phyloP scores from a whole-genome alignment of 2,888 invertebrate genomes.

The Operophtera brumata region DNA sequence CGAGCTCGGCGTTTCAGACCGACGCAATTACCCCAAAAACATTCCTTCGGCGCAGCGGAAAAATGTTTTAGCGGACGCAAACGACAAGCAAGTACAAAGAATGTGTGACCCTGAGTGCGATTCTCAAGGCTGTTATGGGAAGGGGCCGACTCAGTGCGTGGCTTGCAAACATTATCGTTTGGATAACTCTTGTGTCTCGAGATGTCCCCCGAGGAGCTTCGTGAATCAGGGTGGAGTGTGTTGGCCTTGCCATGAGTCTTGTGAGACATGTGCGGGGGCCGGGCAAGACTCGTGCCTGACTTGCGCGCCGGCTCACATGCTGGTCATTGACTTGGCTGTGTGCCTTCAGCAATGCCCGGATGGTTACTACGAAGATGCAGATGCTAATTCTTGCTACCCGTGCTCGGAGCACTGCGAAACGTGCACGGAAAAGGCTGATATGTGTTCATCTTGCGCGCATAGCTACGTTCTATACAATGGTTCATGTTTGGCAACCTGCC shows the following conservation, averaged over 20 bases:
- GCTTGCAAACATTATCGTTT: slow-evolving; percentile 90
- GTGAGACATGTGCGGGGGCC: slow-evolving; percentile 92
- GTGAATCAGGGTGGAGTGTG: slow-evolving; percentile 90
- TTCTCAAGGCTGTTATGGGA: slow-evolving; percentile 90
- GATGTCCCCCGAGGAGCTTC: slow-evolving; percentile 91
- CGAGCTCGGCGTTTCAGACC: slow-evolving; percentile 79
- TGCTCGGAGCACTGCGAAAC: slow-evolving; percentile 94
- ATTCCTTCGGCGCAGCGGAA: slow-evolving; percentile 82
- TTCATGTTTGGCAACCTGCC: slow-evolving; percentile 92
- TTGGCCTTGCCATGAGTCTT: slow-evolving; percentile 93
- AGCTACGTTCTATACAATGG: slow-evolving; percentile 91
- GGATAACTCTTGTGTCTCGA: slow-evolving; percentile 91
- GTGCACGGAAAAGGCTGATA: slow-evolving; percentile 90
- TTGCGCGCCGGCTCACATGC: slow-evolving; percentile 90
- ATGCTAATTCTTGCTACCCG: slow-evolving; percentile 90
- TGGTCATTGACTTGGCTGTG: slow-evolving; percentile 91
- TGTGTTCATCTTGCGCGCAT: slow-evolving; percentile 93
- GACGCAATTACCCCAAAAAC: slow-evolving; percentile 83
- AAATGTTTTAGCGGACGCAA: slow-evolving; percentile 82
- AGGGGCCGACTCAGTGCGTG: slow-evolving; percentile 91
- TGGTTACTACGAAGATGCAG: slow-evolving; percentile 90
- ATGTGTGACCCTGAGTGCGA: slow-evolving; percentile 91
- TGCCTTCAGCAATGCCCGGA: slow-evolving; percentile 94
- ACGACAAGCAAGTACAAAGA: slow-evolving; percentile 82
- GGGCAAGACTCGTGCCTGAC: slow-evolving; percentile 92